Base-by-base conservation (phyloP, 2,888 invertebrate genomes). In the Platycnemis pennipes region DNA sequence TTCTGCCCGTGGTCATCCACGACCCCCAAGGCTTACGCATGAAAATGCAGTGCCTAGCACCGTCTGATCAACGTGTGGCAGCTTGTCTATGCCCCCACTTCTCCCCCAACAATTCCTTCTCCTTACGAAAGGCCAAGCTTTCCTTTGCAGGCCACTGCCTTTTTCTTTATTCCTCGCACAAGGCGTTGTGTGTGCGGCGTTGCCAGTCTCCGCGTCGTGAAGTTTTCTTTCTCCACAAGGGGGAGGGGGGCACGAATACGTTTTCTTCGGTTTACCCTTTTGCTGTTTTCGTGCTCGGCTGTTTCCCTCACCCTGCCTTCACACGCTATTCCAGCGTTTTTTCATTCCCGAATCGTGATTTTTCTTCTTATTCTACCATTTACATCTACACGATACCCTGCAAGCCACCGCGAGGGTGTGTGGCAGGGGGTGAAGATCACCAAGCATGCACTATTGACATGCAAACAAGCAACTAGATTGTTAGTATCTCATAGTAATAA, bases 161-260 rank as follows among this genome's bases (percentile, higher is more conserved):
- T 37, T 37, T 77, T 37, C 31, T 37, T 37, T 37, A 37, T 37
- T 77, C 77, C 31, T 31, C 31, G 77, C 63, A n/a, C 7, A 63
- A 63, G 63, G 63, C 26, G 8, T 53, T 53, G 11, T 53, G 63
- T 26, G 69, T 31, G 37, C 69, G 8, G 31, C 37, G 77, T 77
- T 77, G 77, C n/a, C 77, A 31, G 37, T 77, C 13, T 37, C 77
- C n/a, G 37, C 77, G 77, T 77, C 77, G 77, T 77, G 77, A 77
- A 11, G 31, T 37, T 77, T 37, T 31, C 77, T 37, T 13, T 1
- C 77, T 77, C 22, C 26, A 19, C 13, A 11, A 7, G 0, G 31
- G 1, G 13, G 11, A 77, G 11, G 37, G 37, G 37, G 0, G 77
- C 37, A 13, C 63, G 26, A 63, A 16, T 31, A 11, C 31, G 77